Percentiles rank a stretch among this genome's conserved stretches.
Evolutionary conservation across 2,888 invertebrate genomes (phyloP).

Genomic region (Oegoconia quadripuncta): DNA sequence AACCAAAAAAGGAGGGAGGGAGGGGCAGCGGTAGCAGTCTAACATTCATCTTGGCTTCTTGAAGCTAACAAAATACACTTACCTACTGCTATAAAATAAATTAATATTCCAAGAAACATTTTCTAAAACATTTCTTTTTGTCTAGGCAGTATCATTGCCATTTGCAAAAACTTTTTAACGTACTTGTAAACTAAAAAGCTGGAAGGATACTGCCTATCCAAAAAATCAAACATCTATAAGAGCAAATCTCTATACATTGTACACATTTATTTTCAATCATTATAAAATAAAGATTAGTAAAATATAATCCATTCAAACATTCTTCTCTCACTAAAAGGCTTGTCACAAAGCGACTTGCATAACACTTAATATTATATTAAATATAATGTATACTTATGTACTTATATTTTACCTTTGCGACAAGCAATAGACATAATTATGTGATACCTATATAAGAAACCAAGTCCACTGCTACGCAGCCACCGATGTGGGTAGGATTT

Average conservation of each 20-base stretch:
- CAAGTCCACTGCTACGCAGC: conserved; percentile 78
- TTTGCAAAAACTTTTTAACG: conserved; percentile 11
- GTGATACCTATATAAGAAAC: conserved; percentile 73
- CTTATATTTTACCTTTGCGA: conserved; percentile 65
- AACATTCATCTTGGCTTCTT: conserved; percentile 77
- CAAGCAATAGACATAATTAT: conserved; percentile 62
- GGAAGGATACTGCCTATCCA: conserved; percentile 72
- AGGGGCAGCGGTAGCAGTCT: conserved; percentile 74
- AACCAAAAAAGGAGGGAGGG: conserved; percentile 62
- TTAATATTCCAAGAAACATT: conserved; percentile 54
- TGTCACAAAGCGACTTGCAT: conserved; percentile 66
- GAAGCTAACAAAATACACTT: conserved; percentile 79
- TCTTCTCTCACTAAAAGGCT: conserved; percentile 48
- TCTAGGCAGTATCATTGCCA: conserved; percentile 69
- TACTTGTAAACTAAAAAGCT: conserved; percentile 17
- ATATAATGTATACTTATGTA: conserved; percentile 37
- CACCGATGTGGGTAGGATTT: conserved; percentile 37
- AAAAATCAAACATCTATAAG: conserved; percentile 68
- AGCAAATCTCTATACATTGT: conserved; percentile 70
- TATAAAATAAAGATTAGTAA: conserved; percentile 36
- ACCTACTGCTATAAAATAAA: conserved; percentile 72
- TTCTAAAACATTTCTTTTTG: conserved; percentile 54
- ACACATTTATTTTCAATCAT: conserved; percentile 54
- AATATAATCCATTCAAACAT: conserved; percentile 44
- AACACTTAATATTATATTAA: conserved; percentile 38